Conservation (phyloP, 2,113 vertebrate genomes). For the Maylandia zebra region DNA sequence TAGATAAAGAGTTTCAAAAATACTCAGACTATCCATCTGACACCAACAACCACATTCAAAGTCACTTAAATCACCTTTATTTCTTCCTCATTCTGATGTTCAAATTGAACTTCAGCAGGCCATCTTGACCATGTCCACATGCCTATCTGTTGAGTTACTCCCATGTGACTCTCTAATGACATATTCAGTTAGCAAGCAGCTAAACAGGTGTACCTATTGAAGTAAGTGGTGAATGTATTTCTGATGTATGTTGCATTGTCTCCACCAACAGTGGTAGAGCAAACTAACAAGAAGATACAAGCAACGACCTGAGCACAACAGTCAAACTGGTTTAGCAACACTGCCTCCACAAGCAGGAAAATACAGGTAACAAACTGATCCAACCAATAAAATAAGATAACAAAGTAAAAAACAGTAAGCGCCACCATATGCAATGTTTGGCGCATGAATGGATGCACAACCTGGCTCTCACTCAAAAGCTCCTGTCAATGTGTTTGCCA, state of each 20-base stretch:
- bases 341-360: not conserved
- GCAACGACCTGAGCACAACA: not conserved
- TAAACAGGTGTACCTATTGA: not conserved
- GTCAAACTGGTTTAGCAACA: not conserved
- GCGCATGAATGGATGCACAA: not conserved
- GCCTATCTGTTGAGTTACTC: not conserved
- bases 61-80: not conserved
- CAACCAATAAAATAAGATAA: not conserved
- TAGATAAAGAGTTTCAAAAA: not conserved
- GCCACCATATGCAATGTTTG: not conserved
- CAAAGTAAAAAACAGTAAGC: not conserved
- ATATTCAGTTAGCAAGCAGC: not conserved
- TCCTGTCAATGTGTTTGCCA: constrained; percentile 2
- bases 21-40: not conserved
- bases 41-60: not conserved
- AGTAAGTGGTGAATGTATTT: not conserved
- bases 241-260: not conserved
- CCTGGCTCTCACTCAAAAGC: not conserved
- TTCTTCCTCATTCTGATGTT: not conserved
- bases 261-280: not conserved
- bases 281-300: not conserved
- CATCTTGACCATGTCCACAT: not conserved
- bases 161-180: not conserved
- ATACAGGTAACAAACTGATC: not conserved
- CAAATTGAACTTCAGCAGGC: not conserved